These are phyloP conservation scores for Drosophila picticornis DNA, from an alignment of 2,888 invertebrate species.

Conservation along the genomic window DNA sequence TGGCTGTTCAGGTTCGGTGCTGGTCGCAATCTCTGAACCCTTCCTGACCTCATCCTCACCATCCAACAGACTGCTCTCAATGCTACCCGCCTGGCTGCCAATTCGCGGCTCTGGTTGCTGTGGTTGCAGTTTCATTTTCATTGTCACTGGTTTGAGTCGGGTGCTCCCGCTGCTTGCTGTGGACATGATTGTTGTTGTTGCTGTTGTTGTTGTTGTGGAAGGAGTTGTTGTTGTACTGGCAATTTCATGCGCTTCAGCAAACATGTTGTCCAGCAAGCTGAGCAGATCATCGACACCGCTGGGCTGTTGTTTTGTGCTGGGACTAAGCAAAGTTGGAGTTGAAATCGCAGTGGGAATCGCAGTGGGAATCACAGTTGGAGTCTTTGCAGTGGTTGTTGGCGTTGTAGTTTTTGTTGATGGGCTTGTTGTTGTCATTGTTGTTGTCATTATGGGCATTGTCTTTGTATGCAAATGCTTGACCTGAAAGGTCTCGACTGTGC, in stretches of 20 bases:
- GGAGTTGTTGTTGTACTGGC: slow-evolving; percentile 19
- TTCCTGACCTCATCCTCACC: slow-evolving; percentile 46
- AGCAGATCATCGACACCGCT: slow-evolving; percentile 81
- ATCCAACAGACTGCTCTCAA: slow-evolving; percentile 67
- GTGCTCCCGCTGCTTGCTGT: slow-evolving; percentile 58
- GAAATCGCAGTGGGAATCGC: slow-evolving; percentile 31
- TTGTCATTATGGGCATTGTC: slow-evolving; percentile 65
- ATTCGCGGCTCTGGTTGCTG: slow-evolving; percentile 71
- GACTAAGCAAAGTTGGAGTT: slow-evolving; percentile 5
- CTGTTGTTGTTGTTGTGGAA: slow-evolving; percentile 16
- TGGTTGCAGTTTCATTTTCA: slow-evolving; percentile 54
- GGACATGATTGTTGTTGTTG: slow-evolving; percentile 18
- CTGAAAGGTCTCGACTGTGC: slow-evolving; percentile 82
- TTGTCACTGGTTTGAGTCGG: slow-evolving; percentile 64
- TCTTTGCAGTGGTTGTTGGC: slow-evolving; percentile 14
- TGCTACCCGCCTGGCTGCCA: slow-evolving; percentile 64
- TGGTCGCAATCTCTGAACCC: slow-evolving; percentile 58
- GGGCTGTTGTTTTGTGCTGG: slow-evolving; percentile 19
- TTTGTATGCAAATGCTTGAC: slow-evolving; percentile 85
- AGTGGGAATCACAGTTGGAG: slow-evolving; percentile 21
- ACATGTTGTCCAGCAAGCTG: slow-evolving; percentile 83
- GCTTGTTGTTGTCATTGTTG: slow-evolving; percentile 50
- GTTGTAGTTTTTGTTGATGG: slow-evolving; percentile 29
- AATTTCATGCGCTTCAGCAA: slow-evolving; percentile 75
- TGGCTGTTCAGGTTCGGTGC: slow-evolving; percentile 74